Conservation (phyloP, 2,888 invertebrate species). For the Leptinotarsa tumamoca region DNA sequence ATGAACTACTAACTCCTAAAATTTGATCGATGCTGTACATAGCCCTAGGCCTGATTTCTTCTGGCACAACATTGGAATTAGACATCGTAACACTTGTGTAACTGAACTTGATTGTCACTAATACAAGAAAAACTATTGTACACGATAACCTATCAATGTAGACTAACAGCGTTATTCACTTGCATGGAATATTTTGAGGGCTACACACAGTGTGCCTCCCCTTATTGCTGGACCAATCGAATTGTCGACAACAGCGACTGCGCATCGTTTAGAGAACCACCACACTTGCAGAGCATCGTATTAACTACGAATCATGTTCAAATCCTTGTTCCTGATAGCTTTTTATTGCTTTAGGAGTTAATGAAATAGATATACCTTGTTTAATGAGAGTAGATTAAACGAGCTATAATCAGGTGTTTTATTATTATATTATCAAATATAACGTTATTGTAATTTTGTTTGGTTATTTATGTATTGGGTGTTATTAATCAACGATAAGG, state of each 20-base stretch:
- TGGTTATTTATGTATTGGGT: conserved; percentile 54
- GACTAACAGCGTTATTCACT: conserved; percentile 56
- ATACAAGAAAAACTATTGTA: conserved; percentile 1
- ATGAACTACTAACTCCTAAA: conserved; percentile 60
- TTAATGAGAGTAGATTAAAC: conserved; percentile 58
- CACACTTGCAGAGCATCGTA: conserved; percentile 50
- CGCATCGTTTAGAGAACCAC: conserved; percentile 56
- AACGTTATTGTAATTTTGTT: conserved; percentile 54
- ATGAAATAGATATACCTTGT: conserved; percentile 58
- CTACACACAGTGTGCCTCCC: conserved; percentile 53
- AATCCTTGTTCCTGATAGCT: conserved; percentile 46
- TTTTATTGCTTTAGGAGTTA: conserved; percentile 55
- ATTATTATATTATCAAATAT: conserved; percentile 56
- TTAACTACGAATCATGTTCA: conserved; percentile 52
- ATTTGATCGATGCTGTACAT: conserved; percentile 67
- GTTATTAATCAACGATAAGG: conserved; percentile 51
- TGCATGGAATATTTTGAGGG: conserved; percentile 53
- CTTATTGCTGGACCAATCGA: conserved; percentile 54
- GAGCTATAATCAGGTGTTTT: conserved; percentile 60
- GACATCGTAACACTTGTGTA: conserved; percentile 47
- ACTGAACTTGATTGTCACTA: conserved; percentile 24
- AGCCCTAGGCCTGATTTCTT: conserved; percentile 62
- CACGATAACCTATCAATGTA: conserved; percentile 35
- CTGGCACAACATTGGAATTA: conserved; percentile 49
- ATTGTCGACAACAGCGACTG: conserved; percentile 51